Evolutionary conservation across 2,888 invertebrate genomes (phyloP), one percentile per base, ranked within the genome.

Genomic region (Pristionchus mayeri): DNA sequence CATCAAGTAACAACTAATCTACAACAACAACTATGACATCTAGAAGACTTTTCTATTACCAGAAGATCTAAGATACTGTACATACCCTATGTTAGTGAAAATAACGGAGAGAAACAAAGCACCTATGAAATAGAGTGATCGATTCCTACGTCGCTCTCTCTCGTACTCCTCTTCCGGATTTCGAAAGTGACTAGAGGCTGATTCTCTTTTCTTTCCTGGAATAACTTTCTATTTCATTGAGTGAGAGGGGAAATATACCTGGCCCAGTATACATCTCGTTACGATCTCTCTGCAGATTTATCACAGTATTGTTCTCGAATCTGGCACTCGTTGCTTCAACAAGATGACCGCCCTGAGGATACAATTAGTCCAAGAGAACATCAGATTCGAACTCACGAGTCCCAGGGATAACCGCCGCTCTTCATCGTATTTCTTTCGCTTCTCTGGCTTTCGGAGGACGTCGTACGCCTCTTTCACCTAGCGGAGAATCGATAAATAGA

Each of bases 381-480:
- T 30, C 1, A 21, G 24, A 13, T 34, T 0, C n/a, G 21, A 79
- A 44, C 86, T 37, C 2, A 86, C 86, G 40, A 60, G 57, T 71
- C 86, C 86, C 24, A 84, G 86, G 27, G 84, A 40, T 27, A 83
- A 80, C 4, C 71, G 34, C 18, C 84, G 71, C 63, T 86, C 86
- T 63, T 86, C 79, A 67, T 87, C 87, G 71, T 87, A 87, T 44
- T 85, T 87, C 82, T 81, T 84, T 34, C 86, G 71, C 67, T 85
- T 85, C 71, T 85, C 82, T 7, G 87, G 87, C 54, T 84, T 82
- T 24, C 87, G 54, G n/a, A 87, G 81, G 18, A 85, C 52, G 40
- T 87, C 88, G 78, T 87, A 87, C 18, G 88, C 88, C 60, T 88
- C 88, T 75, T 88, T 87, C 21, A 87, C 48, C 52, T 86, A 0